Evolutionary conservation across 2,888 invertebrate species (phyloP), one percentile per base, ranked within the genome.

Genomic region (Dryadula phaetusa): DNA sequence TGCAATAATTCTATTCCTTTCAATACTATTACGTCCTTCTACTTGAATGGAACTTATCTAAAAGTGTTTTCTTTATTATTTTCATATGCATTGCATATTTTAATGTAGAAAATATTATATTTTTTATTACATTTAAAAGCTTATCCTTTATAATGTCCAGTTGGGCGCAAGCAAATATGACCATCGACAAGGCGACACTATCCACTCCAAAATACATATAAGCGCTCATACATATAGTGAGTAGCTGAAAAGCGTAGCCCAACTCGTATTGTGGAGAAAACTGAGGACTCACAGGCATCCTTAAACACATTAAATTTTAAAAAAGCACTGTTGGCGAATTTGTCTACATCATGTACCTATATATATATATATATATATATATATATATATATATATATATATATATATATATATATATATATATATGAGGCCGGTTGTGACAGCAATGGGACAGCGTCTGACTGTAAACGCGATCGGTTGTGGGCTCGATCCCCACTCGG

Each of bases 181-280:
- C 85, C 66, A 85, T 84, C 14, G 90, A 89, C 1, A 92, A 79
- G 0, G 86, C 82, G 1, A 92, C 85, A 71, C 91, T 92, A 71
- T 93, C 93, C 46, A 92, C 90, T 0, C 89, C 91, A 66, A 90
- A 88, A 72, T 91, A 92, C 82, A 93, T 88, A 73, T 85, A 87
- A 0, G 92, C 92, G 58, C 92, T 91, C 75, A 87, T 82, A 69
- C 84, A 85, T 28, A 91, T 87, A 0, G 90, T 88, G 1, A 85
- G 34, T 60, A 88, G 66, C 72, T 92, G 92, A 72, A 87, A 89
- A 0, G 75, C 73, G 69, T 85, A 92, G 0, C 90, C 90, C 2
- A 91, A 56, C 69, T 85, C 80, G 77, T 90, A 92, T 14, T 90
- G 84, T 0, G 84, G 82, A 0, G 83, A 82, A 5, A 65, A 74